Evolutionary conservation across 2,113 vertebrate genomes (phyloP), one percentile per base, ranked within the genome.

Genomic region (Protomyctophum bolini): DNA sequence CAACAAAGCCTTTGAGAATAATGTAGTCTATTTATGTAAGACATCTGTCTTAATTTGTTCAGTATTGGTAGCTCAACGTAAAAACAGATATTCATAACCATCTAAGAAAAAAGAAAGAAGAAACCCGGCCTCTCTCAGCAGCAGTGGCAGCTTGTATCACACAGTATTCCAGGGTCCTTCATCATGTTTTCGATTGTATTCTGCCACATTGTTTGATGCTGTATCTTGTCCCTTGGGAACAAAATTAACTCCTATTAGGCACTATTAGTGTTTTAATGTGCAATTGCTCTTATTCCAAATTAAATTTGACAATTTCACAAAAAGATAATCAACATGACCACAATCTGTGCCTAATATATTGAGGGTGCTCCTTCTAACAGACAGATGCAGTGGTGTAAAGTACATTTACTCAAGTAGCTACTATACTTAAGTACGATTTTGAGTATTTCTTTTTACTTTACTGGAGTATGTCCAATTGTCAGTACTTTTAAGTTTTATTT

Each of bases 221-320:
- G 67, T 69, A 52, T 71, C 6, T 7, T 55, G 66, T 80, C 69
- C 47, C 21, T 1, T 62, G 33, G 73, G 57, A 66, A 58, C 10
- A 6, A 29, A 81, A 87, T 85, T 59, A 86, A 72, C 72, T 76
- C 73, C 65, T 78, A 88, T 89, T 87, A 87, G 68, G 66, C 64
- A 74, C 63, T 72, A 86, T 87, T 85, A 87, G 81, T 15, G n/a
- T 47, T 63, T 77, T 77, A 80, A 87, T 86, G 68, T 64, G 58
- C 58, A 76, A 80, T 72, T 86, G 71, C 66, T 77, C 21, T 21
- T 21, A 21, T 88, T 77, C 68, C 48, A 55, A 82, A 90, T 89
- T 87, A 89, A 84, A 88, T 84, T n/a, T n/a, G 74, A 58, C 75
- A 73, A 66, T 86, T 81, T 80, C 48, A 77, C 79, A 80, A 83